These are phyloP conservation scores for Sorex fumeus DNA, from an alignment of 2,113 vertebrate species.

Conservation along the genomic window DNA sequence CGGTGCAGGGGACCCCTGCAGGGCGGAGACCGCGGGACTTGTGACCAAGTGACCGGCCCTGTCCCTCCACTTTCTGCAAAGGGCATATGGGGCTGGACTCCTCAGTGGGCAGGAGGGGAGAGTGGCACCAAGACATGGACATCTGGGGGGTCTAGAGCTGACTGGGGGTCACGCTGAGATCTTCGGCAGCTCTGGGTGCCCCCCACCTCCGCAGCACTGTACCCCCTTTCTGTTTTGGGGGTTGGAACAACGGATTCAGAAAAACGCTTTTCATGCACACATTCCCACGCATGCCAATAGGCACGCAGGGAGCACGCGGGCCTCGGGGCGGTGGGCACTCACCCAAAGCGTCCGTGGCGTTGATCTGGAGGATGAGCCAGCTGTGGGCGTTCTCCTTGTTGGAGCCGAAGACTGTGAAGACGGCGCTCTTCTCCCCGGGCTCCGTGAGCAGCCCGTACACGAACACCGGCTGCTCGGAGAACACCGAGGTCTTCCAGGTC, in stretches of 20 bases:
- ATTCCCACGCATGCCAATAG: too few relatives aligned
- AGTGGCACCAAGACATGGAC: too few relatives aligned
- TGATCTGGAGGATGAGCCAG: conserved; percentile 99
- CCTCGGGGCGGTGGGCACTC: conserved; percentile 58
- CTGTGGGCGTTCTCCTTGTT: conserved; percentile 96
- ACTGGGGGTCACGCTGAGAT: too few relatives aligned
- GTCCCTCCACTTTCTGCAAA: not conserved
- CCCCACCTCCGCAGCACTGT: too few relatives aligned
- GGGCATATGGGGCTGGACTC: too few relatives aligned
- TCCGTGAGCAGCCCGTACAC: conserved; percentile 98
- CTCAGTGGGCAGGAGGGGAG: too few relatives aligned
- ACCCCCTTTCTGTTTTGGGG: too few relatives aligned
- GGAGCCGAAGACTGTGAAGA: conserved; percentile 98
- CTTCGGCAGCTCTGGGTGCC: too few relatives aligned
- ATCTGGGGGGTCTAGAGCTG: too few relatives aligned
- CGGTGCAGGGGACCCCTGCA: conserved; percentile 95
- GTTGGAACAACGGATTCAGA: too few relatives aligned
- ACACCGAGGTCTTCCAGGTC: conserved; percentile 95
- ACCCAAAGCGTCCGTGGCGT: conserved; percentile 95
- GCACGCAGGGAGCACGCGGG: too few relatives aligned
- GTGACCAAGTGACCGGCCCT: accelerated
- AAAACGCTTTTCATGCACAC: too few relatives aligned
- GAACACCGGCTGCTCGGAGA: conserved; percentile 93
- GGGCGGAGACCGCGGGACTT: not conserved
- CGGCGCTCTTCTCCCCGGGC: conserved; percentile 97